These are phyloP conservation scores for Vidua macroura DNA, from an alignment of 2,113 vertebrate genomes.

Conservation along the genomic window DNA sequence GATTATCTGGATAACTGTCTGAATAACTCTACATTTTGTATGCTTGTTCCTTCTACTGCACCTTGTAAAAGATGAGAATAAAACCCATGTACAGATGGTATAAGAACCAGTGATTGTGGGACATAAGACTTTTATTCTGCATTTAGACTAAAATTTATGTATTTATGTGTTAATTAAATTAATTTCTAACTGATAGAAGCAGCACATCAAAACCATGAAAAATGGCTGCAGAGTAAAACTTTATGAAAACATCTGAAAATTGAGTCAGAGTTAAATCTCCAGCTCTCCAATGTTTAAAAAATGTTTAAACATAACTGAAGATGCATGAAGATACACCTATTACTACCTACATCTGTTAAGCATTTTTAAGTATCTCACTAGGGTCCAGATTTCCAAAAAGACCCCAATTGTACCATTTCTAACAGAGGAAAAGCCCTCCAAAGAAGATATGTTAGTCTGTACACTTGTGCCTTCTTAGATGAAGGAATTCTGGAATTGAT, in stretches of 20 bases:
- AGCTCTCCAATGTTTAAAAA: not conserved
- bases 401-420: not conserved
- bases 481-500: not conserved
- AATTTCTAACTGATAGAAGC: not conserved
- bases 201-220: not conserved
- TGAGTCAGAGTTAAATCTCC: not conserved
- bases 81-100: not conserved
- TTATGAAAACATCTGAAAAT: not conserved
- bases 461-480: not conserved
- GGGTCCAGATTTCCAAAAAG: not conserved
- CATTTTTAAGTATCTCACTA: not conserved
- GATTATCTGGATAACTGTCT: not conserved
- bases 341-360: not conserved
- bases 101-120: not conserved
- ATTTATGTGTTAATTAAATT: not conserved
- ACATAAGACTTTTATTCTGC: not conserved
- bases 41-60: not conserved
- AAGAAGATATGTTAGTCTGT: not conserved
- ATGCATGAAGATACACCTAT: not conserved
- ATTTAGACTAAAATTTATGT: not conserved
- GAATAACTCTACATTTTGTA: not conserved
- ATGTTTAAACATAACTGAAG: not conserved
- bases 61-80: not conserved
- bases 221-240: not conserved
- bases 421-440: not conserved